phyloP scores from a whole-genome alignment of 2,888 invertebrate genomes.

The Cantharis flavilabris region DNA sequence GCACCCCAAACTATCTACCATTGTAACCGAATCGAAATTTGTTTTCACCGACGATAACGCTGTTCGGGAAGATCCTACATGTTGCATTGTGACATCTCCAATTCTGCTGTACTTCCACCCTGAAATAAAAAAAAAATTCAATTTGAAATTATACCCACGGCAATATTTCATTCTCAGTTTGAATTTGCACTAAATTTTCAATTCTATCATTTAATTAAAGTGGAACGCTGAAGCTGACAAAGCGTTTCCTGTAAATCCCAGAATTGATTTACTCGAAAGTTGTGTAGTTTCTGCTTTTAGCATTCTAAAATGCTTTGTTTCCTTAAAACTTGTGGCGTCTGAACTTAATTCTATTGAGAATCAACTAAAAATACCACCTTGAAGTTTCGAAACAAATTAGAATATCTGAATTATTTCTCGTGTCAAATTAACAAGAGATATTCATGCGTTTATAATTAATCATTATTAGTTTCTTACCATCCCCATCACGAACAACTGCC shows the following conservation, averaged over 20 bases:
- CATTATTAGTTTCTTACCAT: conserved; percentile 54
- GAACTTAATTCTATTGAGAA: neutral
- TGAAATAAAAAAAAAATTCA: conserved; percentile 32
- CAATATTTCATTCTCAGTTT: neutral
- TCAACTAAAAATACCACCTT: neutral
- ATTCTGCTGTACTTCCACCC: conserved; percentile 62
- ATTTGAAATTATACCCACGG: neutral
- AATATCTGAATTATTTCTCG: neutral
- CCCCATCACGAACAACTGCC: conserved; percentile 59
- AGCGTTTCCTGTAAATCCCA: neutral
- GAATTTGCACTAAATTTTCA: neutral
- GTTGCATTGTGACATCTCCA: conserved; percentile 57
- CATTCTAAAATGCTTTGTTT: neutral
- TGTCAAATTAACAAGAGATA: neutral
- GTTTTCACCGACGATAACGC: conserved; percentile 36
- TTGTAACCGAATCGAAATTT: conserved; percentile 47
- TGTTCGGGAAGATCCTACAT: conserved; percentile 36
- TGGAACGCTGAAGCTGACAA: neutral
- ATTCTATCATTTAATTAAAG: neutral
- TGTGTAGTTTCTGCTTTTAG: neutral
- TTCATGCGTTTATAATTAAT: neutral
- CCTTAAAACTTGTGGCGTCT: neutral
- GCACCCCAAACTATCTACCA: conserved; percentile 58
- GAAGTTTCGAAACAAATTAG: neutral
- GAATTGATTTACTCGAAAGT: neutral